phyloP scores from a whole-genome alignment of 2,888 invertebrate species.

The Eudemis profundana region DNA sequence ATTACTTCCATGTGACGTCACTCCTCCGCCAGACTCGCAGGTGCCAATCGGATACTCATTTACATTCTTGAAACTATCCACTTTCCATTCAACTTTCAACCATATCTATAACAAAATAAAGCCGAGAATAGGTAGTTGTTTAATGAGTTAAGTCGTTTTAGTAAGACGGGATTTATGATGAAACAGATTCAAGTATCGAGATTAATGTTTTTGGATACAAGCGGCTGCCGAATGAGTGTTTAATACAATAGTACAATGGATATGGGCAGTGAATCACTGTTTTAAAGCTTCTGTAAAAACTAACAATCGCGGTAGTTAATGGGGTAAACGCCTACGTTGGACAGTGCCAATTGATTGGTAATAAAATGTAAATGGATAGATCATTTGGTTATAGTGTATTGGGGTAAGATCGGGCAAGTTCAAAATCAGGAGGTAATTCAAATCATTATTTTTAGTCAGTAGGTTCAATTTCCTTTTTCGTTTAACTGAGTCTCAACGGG shows the following conservation, averaged over 20 bases:
- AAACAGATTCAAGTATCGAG: conserved; percentile 40
- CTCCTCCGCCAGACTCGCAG: conserved; percentile 72
- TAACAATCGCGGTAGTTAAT: conserved; percentile 39
- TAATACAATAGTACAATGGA: conserved; percentile 48
- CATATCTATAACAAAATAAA: conserved; percentile 1
- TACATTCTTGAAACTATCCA: conserved; percentile 64
- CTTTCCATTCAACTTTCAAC: conserved; percentile 30
- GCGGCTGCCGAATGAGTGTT: conserved; percentile 49
- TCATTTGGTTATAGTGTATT: no score
- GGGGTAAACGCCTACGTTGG: conserved; percentile 35
- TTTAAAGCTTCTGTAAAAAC: conserved; percentile 43
- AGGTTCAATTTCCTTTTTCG: no score
- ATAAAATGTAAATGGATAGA: conserved; percentile 32
- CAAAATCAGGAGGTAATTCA: no score
- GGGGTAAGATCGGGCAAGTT: no score
- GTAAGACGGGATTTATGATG: conserved; percentile 16
- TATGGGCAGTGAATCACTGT: conserved; percentile 51
- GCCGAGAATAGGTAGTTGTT: background rate
- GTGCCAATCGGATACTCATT: conserved; percentile 73
- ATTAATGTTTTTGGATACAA: conserved; percentile 44
- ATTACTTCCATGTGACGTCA: conserved; percentile 66
- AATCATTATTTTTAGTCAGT: no score
- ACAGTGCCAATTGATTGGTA: conserved; percentile 29
- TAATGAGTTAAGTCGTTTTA: conserved; percentile 16
- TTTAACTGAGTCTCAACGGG: no score